Percentiles rank a stretch among this genome's conserved stretches.
Conservation (phyloP, 1,140 invertebrate species). For the Capitella teleta region DNA sequence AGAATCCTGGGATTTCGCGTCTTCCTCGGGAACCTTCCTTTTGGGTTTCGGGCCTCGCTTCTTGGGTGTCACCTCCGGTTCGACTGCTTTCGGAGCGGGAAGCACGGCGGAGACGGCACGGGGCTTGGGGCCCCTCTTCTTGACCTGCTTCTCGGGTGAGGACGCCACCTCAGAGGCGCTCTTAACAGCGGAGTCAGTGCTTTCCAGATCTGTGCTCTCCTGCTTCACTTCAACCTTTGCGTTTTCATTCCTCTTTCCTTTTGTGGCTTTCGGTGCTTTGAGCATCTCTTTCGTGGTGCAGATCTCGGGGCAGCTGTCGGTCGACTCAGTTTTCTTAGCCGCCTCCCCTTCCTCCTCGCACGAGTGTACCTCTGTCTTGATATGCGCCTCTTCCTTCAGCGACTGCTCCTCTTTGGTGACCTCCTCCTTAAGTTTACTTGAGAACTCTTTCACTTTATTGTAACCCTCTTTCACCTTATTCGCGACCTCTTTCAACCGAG, state of each 20-base stretch:
- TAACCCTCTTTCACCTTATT: too few species aligned
- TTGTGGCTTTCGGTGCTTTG: slow-evolving; percentile 15
- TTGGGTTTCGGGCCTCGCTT: too few species aligned
- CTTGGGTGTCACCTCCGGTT: not conserved
- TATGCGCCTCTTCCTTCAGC: not conserved
- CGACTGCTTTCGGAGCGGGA: not conserved
- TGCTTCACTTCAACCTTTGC: slow-evolving; percentile 15
- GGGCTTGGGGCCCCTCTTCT: not conserved
- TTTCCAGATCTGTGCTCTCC: slow-evolving; percentile 13
- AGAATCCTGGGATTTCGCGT: too few species aligned
- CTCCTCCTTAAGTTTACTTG: slow-evolving; percentile 1
- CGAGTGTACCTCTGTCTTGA: not conserved
- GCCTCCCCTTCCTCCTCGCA: not conserved
- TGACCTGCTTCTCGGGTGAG: not conserved
- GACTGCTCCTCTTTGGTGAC: not conserved
- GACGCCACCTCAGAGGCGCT: too few species aligned
- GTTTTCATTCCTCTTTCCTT: slow-evolving; percentile 12
- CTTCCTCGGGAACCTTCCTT: too few species aligned
- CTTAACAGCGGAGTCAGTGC: slow-evolving; percentile 12
- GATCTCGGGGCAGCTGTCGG: too few species aligned
- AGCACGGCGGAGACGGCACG: not conserved
- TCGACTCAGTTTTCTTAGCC: not conserved
- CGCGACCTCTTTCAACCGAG: too few species aligned
- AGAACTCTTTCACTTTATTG: too few species aligned
- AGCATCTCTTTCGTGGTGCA: slow-evolving; percentile 7